These are phyloP conservation scores for Oncorhynchus keta DNA, from an alignment of 2,113 vertebrate species.

Conservation along the genomic window DNA sequence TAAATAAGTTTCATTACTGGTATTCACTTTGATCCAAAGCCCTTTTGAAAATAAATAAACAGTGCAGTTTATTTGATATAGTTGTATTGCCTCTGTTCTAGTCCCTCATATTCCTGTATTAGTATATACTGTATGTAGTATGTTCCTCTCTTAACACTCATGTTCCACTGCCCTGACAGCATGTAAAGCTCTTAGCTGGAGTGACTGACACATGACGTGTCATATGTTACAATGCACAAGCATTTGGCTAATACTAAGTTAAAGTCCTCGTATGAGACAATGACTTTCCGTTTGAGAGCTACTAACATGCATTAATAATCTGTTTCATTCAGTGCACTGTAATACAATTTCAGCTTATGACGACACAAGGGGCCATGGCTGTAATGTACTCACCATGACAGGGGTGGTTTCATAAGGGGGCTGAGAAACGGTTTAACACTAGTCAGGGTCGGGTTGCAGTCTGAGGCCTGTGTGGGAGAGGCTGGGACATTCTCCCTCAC, in stretches of 20 bases:
- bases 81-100: conserved; percentile 43
- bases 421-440: conserved; percentile 10
- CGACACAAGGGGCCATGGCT: conserved; percentile 30
- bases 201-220: conserved; percentile 24
- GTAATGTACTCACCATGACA: conserved; percentile 7
- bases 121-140: neutral
- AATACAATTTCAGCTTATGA: conserved; percentile 48
- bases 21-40: conserved; percentile 66
- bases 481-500: conserved; percentile 29
- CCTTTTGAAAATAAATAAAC: conserved; percentile 67
- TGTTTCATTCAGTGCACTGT: conserved; percentile 56
- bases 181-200: conserved; percentile 24
- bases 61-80: conserved; percentile 56
- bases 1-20: conserved; percentile 49
- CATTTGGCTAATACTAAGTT: conserved; percentile 26
- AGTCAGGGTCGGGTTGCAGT: neutral
- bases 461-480: neutral
- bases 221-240: conserved; percentile 41
- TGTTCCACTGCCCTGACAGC: neutral
- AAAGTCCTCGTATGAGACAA: conserved; percentile 24
- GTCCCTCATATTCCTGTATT: conserved; percentile 6
- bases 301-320: conserved; percentile 59
- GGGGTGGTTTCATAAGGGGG: neutral
- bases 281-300: conserved; percentile 44
- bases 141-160: neutral